Conservation (phyloP, 1,140 invertebrate species). For the Druon quercuslanigerum region DNA sequence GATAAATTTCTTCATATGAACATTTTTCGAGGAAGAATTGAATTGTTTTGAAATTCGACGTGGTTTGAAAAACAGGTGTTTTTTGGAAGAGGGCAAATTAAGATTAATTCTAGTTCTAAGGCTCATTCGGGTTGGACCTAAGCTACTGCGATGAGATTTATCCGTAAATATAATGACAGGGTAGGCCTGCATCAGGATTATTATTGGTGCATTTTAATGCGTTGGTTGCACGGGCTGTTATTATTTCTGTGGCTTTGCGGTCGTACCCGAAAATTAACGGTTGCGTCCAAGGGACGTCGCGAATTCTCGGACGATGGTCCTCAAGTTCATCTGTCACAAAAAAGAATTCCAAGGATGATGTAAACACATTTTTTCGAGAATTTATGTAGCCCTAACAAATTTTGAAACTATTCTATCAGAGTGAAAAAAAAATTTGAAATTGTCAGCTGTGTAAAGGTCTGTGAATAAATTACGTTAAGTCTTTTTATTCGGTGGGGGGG, state of each 20-base stretch:
- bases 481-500: no score
- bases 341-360: constrained; percentile 32
- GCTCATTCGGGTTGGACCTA: neutral
- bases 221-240: constrained; percentile 61
- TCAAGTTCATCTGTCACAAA: constrained; percentile 65
- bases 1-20: no score
- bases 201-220: constrained; percentile 56
- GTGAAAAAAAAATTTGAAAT: no score
- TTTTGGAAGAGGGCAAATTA: neutral
- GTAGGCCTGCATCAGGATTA: constrained; percentile 58
- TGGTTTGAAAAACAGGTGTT: constrained; percentile 1
- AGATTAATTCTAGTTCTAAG: neutral
- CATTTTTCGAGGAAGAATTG: no score
- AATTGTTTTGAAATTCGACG: neutral
- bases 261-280: constrained; percentile 69
- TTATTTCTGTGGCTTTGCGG: constrained; percentile 68
- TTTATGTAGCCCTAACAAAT: no score
- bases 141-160: constrained; percentile 68
- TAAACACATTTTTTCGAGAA: neutral
- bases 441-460: no score
- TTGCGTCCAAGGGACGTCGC: constrained; percentile 45
- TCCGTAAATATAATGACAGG: constrained; percentile 65
- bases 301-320: constrained; percentile 54
- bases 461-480: no score
- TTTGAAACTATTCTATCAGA: no score